Conservation (phyloP, 1,140 invertebrate genomes). For the Anoplophora glabripennis region DNA sequence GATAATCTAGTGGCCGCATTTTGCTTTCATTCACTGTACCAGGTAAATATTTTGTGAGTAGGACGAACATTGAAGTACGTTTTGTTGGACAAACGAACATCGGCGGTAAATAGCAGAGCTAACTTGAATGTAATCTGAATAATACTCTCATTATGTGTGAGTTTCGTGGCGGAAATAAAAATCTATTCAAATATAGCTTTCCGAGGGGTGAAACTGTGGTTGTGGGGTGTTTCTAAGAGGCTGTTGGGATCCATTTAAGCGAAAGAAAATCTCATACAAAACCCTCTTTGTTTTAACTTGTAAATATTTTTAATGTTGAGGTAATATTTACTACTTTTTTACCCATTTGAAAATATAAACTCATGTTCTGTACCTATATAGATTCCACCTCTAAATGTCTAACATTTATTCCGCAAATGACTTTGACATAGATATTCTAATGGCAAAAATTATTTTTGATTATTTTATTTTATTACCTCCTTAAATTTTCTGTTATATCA, state of each 20-base stretch:
- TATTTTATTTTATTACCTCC: too few relatives aligned
- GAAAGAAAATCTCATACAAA: too few relatives aligned
- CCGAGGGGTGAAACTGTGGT: neutral
- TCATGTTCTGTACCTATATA: too few relatives aligned
- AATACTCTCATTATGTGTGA: constrained; percentile 26
- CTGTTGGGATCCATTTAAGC: neutral
- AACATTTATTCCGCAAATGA: too few relatives aligned
- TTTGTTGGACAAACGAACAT: constrained; percentile 28
- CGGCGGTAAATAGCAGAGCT: constrained; percentile 27
- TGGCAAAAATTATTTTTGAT: too few relatives aligned
- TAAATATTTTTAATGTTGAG: too few relatives aligned
- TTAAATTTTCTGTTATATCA: too few relatives aligned
- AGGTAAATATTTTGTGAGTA: constrained; percentile 25
- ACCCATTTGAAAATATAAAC: too few relatives aligned
- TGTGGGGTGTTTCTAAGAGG: constrained; percentile 6
- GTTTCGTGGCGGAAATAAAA: constrained; percentile 28
- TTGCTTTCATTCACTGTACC: constrained; percentile 18
- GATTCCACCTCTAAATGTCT: too few relatives aligned
- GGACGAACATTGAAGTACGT: constrained; percentile 25
- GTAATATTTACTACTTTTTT: too few relatives aligned
- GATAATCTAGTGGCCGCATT: constrained; percentile 19
- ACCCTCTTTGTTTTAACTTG: too few relatives aligned
- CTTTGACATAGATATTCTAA: too few relatives aligned
- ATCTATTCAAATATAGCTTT: constrained; percentile 24
- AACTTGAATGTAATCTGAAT: constrained; percentile 21